Conservation (phyloP, 2,113 vertebrate genomes). For the Strix aluco region DNA sequence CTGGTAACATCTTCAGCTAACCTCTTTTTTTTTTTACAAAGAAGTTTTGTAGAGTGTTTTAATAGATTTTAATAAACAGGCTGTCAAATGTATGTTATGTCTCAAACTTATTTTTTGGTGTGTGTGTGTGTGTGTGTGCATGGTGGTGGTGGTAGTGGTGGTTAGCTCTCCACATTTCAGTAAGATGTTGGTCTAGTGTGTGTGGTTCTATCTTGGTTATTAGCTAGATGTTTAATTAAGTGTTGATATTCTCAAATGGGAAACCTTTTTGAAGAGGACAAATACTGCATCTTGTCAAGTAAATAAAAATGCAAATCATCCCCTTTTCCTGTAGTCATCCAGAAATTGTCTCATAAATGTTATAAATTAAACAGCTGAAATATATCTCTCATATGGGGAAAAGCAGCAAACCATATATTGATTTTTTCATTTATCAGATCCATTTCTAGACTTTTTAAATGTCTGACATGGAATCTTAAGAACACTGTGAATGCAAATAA, state of each 20-base stretch:
- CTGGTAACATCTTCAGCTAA: not conserved
- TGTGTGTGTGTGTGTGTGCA: not conserved
- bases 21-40: not conserved
- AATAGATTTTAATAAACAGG: not conserved
- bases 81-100: not conserved
- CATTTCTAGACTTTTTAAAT: not conserved
- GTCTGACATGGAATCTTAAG: not conserved
- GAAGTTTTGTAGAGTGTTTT: not conserved
- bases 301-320: not conserved
- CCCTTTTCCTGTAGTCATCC: not conserved
- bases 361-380: slow-evolving; percentile 21
- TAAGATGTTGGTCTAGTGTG: not conserved
- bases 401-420: not conserved
- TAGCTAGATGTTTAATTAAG: not conserved
- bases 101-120: not conserved
- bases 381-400: not conserved
- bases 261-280: not conserved
- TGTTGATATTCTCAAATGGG: not conserved
- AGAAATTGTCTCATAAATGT: not conserved
- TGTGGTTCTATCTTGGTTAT: not conserved
- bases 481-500: not conserved
- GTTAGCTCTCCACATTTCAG: not conserved
- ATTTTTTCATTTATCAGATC: not conserved
- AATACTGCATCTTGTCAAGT: not conserved
- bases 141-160: not conserved